Evolutionary conservation across 2,888 invertebrate species (phyloP), one percentile per base, ranked within the genome.

Genomic region (Cerastis rubricosa): DNA sequence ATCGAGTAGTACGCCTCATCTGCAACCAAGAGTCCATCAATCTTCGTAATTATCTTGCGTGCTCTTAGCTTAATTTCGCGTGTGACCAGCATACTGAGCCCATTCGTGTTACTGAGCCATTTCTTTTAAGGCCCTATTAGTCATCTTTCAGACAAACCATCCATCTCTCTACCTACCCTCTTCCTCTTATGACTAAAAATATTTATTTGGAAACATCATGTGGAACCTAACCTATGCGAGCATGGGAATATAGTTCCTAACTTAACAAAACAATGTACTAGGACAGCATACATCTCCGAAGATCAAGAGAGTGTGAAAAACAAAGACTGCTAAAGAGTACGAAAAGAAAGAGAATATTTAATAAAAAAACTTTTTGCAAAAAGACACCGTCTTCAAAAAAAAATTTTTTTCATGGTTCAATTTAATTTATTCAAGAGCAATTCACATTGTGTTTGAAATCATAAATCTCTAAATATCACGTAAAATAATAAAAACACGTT

Each of bases 1-100:
- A 96, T 95, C 83, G 90, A 88, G 88, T 95, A 95, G 93, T 94
- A 96, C 89, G 94, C 91, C 90, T 94, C 95, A 79, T 94, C 96
- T 96, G 91, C 5, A 88, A 88, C 11, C 8, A 45, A 49, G n/a
- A 19, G 19, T 3, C 8, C n/a, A n/a, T 14, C 47, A 71, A 17
- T 64, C n/a, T 64, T 61, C 19, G 9, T 4, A 19, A 11, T 19
- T 35, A 51, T n/a, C 9, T 51, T 22, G 4, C n/a, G 11, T n/a
- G 11, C n/a, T 54, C n/a, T 54, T n/a, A 12, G 8, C 12, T 1
- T 22, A 12, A 5, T 25, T 25, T 25, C n/a, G 6, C 7, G 2
- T 17, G 22, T 14, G n/a, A 2, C 9, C 9, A 3, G 17, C n/a
- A 29, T 29, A 29, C 17, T 45, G 6, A n/a, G n/a, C n/a, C n/a